A percentile compares a stretch with the other conserved stretches of the same genome.
Conservation (phyloP, 2,113 vertebrate species). For the Malurus alboscapulatus region DNA sequence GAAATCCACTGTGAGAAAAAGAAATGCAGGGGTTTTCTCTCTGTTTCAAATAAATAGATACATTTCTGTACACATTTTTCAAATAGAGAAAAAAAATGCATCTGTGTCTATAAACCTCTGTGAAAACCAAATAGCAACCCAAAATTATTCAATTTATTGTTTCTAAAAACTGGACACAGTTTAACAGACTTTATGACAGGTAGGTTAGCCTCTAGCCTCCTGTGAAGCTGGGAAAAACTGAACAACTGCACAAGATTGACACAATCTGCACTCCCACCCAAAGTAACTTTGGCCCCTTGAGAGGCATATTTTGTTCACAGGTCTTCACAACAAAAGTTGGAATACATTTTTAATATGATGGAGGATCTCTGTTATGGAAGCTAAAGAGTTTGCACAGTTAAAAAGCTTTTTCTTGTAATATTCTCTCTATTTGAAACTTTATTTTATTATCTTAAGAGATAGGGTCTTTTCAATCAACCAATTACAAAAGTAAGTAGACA, state of each 20-base stretch:
- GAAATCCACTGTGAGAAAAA: background rate
- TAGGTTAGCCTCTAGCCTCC: background rate
- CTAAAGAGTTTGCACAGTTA: background rate
- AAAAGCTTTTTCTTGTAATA: background rate
- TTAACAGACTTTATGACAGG: background rate
- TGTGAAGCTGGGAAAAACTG: background rate
- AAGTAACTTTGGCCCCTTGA: background rate
- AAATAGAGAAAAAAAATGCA: background rate
- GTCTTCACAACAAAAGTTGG: background rate
- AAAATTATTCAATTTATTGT: background rate
- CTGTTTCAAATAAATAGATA: background rate
- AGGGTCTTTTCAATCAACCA: background rate
- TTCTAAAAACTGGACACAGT: background rate
- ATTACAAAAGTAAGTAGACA: background rate
- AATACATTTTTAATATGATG: background rate
- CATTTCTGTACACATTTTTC: rapidly evolving
- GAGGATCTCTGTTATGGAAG: background rate
- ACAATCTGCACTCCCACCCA: background rate
- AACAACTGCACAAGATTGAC: background rate
- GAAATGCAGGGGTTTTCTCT: background rate
- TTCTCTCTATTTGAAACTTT: background rate
- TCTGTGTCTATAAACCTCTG: background rate
- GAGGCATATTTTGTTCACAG: background rate
- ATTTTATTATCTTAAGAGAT: background rate
- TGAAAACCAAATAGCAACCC: background rate